Conservation (phyloP, 2,113 vertebrate genomes). For the Leptobrachium leishanense region DNA sequence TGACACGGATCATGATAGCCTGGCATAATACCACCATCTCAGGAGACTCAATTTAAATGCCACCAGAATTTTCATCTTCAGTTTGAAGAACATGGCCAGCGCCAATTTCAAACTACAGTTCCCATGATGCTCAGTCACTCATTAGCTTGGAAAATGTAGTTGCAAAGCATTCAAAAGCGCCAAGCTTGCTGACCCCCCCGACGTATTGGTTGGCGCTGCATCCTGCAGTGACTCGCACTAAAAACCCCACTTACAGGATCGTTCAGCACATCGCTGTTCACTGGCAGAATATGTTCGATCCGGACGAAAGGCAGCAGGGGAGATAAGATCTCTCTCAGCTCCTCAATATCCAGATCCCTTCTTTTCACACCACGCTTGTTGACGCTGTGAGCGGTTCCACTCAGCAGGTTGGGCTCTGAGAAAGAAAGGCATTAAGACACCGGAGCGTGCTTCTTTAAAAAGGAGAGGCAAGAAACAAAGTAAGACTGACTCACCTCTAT, state of each 20-base stretch:
- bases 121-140: too few relatives aligned
- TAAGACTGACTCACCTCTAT: constrained; percentile 81
- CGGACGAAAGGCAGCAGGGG: constrained; percentile 88
- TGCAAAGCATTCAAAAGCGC: too few relatives aligned
- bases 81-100: too few relatives aligned
- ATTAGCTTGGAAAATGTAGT: too few relatives aligned
- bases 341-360: constrained; percentile 92
- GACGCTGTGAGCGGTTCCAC: constrained; percentile 96
- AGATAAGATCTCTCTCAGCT: constrained; percentile 93
- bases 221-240: too few relatives aligned
- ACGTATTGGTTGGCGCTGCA: too few relatives aligned
- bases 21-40: too few relatives aligned
- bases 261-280: constrained; percentile 87
- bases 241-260: constrained; percentile 79
- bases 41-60: too few relatives aligned
- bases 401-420: constrained; percentile 93
- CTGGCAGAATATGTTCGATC: constrained; percentile 92
- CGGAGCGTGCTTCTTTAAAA: background rate
- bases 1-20: too few relatives aligned
- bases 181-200: too few relatives aligned
- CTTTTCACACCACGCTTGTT: constrained; percentile 96
- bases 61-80: too few relatives aligned
- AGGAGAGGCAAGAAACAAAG: background rate
- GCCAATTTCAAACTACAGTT: too few relatives aligned
- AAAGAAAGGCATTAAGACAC: constrained; percentile 31